Base-by-base conservation (phyloP, 2,797 vertebrate species). In the Micrastur ruficollis region DNA sequence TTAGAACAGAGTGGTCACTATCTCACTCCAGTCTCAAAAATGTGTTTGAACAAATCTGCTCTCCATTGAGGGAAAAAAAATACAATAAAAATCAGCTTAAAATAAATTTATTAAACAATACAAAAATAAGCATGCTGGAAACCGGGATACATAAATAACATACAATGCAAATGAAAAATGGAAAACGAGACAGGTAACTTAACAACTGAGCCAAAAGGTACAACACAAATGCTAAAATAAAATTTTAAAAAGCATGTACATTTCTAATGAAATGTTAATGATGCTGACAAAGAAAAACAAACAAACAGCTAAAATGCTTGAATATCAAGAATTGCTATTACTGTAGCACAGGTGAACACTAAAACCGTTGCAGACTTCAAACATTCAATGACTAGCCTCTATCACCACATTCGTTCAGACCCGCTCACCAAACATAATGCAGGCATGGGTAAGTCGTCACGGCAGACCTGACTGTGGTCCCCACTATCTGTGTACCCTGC, bases 41-140 rank as follows among this genome's bases (percentile, higher is more conserved):
- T 0, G 5, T 66, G 36, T 89, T 96, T 68, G 67, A 81, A 61
- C 22, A 87, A 91, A 89, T 61, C 74, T 93, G 67, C 87, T 89
- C 94, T 94, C 86, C 79, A 81, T 61, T 5, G 81, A 92, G 86
- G 83, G 68, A 36, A 93, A 96, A 97, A 97, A 97, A 98, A 98
- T 97, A 61, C 98, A 98, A 97, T 98, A 97, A 97, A 96, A 98
- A 98, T 97, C 93, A 96, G 97, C 98, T 97, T 98, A 98, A 98
- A 98, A 98, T 98, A 98, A 97, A 98, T 98, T 98, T 98, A 98
- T 98, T 98, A 96, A 97, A 98, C 97, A 97, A 98, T 98, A 98
- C 98, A 98, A 98, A 98, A 98, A 97, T 96, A 97, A 86, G 96
- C 97, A 98, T 97, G 98, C 97, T 96, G 75, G 91, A 97, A 98